Conservation (phyloP, 2,888 invertebrate genomes). For the Nephrotoma flavescens region DNA sequence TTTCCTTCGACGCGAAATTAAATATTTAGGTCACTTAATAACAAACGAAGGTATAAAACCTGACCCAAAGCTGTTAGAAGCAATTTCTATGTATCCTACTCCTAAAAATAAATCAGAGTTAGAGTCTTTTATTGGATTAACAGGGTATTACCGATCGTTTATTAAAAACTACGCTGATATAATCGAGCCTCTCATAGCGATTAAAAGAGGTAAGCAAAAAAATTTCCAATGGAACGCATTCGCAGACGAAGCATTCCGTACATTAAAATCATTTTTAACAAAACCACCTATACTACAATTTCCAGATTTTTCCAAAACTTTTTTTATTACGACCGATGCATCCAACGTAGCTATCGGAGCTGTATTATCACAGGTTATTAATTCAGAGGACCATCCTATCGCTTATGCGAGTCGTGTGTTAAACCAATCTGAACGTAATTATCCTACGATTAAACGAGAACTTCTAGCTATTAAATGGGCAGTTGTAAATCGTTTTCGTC, state of each 20-base stretch:
- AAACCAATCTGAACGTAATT: neutral
- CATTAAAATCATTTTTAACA: neutral
- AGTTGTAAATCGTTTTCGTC: neutral
- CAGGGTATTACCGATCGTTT: neutral
- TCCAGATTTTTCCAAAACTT: neutral
- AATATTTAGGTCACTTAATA: conserved; percentile 1
- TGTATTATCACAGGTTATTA: neutral
- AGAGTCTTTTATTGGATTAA: neutral
- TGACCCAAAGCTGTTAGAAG: neutral
- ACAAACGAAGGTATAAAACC: neutral
- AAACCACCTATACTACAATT: neutral
- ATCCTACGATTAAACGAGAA: neutral
- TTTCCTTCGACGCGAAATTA: neutral
- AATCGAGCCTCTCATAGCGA: neutral
- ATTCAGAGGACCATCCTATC: neutral
- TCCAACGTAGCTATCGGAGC: neutral
- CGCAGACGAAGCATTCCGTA: neutral
- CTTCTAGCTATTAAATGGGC: neutral
- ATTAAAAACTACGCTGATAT: neutral
- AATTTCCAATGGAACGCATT: neutral
- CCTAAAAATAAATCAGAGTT: neutral
- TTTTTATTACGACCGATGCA: neutral
- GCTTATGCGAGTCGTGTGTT: neutral
- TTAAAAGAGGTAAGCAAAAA: neutral
- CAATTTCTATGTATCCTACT: neutral